Conservation (phyloP, 2,888 invertebrate species). For the Macrophya alboannulata region DNA sequence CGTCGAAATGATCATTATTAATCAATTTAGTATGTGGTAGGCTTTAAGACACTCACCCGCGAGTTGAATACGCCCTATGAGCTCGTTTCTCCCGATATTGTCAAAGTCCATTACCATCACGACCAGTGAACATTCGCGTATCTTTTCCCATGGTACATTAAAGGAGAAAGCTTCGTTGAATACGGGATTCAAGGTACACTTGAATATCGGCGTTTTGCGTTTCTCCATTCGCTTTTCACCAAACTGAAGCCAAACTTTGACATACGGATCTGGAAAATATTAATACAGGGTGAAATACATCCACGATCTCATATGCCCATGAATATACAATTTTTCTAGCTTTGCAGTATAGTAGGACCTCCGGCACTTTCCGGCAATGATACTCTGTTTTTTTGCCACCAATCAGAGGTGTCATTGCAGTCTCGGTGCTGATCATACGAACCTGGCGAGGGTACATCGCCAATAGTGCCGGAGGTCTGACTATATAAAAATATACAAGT, state of each 20-base stretch:
- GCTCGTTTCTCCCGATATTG: constrained; percentile 96
- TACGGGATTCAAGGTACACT: constrained; percentile 96
- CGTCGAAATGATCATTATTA: not conserved
- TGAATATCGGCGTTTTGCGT: constrained; percentile 96
- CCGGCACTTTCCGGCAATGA: not conserved
- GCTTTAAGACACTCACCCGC: constrained; percentile 85
- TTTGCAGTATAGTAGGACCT: not conserved
- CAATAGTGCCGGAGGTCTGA: not conserved
- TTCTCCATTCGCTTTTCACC: constrained; percentile 97
- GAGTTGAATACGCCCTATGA: constrained; percentile 95
- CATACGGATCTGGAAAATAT: constrained; percentile 93
- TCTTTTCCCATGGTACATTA: constrained; percentile 98
- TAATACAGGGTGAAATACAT: not conserved
- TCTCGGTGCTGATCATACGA: not conserved
- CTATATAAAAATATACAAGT: constrained; percentile 26
- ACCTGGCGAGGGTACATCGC: not conserved
- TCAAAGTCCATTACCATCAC: constrained; percentile 99
- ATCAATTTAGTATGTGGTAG: not conserved
- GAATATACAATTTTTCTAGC: not conserved
- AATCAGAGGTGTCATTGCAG: too few species aligned
- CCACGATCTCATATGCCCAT: not conserved
- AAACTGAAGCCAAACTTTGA: constrained; percentile 98
- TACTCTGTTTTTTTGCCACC: too few species aligned
- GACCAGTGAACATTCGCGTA: constrained; percentile 95
- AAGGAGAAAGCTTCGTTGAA: constrained; percentile 98